phyloP scores from a whole-genome alignment of 2,888 invertebrate genomes.

The Noctua pronuba region DNA sequence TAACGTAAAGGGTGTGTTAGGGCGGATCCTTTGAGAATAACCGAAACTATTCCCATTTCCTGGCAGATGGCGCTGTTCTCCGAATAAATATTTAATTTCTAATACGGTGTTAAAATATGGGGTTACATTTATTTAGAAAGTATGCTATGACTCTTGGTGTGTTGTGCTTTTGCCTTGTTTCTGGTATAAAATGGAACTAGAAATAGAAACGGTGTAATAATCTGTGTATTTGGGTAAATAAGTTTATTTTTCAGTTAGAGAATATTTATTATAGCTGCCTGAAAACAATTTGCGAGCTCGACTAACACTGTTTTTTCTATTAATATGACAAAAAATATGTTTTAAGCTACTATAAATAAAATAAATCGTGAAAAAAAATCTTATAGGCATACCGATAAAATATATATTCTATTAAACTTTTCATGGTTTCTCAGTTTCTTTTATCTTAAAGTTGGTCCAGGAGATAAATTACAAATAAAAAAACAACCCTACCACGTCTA shows the following conservation, averaged over 20 bases:
- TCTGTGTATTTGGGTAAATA: neutral
- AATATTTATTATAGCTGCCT: neutral
- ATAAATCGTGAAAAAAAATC: neutral
- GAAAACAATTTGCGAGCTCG: neutral
- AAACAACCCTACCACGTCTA: conserved; percentile 38
- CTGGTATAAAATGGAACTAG: neutral
- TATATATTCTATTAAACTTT: conserved; percentile 16
- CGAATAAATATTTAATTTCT: conserved; percentile 61
- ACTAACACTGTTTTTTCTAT: neutral
- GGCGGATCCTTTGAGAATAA: conserved; percentile 57
- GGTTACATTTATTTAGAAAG: conserved; percentile 43
- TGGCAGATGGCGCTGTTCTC: conserved; percentile 51
- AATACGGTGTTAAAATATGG: conserved; percentile 57
- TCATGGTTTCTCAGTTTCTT: neutral
- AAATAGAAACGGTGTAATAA: neutral
- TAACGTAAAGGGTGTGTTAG: conserved; percentile 49
- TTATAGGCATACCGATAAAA: neutral
- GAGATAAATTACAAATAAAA: conserved; percentile 41
- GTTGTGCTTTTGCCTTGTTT: neutral
- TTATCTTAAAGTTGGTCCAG: neutral
- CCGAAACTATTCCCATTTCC: conserved; percentile 53
- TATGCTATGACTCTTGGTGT: conserved; percentile 42
- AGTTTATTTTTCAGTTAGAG: no score
- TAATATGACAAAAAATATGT: neutral
- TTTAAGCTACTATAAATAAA: neutral